Base-by-base conservation (phyloP, 2,888 invertebrate species). In the Pimpla rufipes region DNA sequence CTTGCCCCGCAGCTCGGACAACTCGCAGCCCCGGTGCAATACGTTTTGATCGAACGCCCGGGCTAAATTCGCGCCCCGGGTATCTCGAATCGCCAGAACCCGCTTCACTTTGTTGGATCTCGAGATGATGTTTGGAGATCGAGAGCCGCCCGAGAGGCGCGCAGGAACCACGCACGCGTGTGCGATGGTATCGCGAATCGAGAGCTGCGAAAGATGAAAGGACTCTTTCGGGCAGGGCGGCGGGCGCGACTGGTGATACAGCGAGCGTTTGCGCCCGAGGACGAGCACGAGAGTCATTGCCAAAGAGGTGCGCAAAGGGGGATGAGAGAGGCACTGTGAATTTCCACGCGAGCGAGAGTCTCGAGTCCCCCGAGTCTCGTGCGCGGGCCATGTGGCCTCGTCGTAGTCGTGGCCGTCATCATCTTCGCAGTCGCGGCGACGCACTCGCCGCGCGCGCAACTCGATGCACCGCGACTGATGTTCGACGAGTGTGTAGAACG, bases 91-190 rank as follows among this genome's bases (percentile, higher is more conserved):
- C 23, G n/a, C 40, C 21, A 10, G 29, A 42, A 37, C n/a, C 1
- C 40, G 16, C 16, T 16, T 37, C 42, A 66, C 52, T 71, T 55
- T 29, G 71, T 8, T 8, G 37, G 47, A 74, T 50, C 67, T 67
- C 50, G 66, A 67, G 57, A 79, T 55, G 64, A 66, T 67, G 73
- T 74, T 82, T 57, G 67, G 67, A 52, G 66, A 66, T 45, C 42
- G 66, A 66, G 64, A 86, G 18, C 67, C 70, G 3, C 23, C 37
- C 23, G 77, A 62, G 82, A 50, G 64, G 83, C 81, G 83, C 66
- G 79, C 55, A 62, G 23, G 81, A 77, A 7, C 11, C 10, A 11
- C 8, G n/a, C 35, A 35, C 59, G 37, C 18, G 74, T 76, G 21
- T 29, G 37, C 62, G 50, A 76, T 71, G n/a, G 50, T 52, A 79